These are phyloP conservation scores for Melinaea marsaeus DNA, from an alignment of 2,888 invertebrate species.

Conservation along the genomic window DNA sequence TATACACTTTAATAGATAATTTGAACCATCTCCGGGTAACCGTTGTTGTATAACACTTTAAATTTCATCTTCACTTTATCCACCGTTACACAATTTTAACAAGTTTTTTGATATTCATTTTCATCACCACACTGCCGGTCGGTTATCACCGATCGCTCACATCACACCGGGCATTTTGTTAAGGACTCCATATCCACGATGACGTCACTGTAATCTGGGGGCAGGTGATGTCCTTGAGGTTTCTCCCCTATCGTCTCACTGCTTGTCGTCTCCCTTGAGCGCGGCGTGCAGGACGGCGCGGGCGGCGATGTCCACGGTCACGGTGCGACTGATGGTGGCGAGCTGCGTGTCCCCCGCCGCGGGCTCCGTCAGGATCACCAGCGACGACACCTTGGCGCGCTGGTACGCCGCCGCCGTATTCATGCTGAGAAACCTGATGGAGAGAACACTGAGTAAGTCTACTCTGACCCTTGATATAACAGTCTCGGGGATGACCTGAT, in stretches of 20 bases:
- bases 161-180: too few relatives aligned
- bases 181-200: too few relatives aligned
- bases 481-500: too few relatives aligned
- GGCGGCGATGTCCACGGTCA: conserved; percentile 71
- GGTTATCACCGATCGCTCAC: too few relatives aligned
- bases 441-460: conserved; percentile 4
- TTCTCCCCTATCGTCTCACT: conserved; percentile 13
- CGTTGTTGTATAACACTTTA: too few relatives aligned
- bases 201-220: background rate
- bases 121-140: too few relatives aligned
- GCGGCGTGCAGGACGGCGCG: conserved; percentile 63
- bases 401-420: conserved; percentile 94
- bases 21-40: too few relatives aligned
- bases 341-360: conserved; percentile 48
- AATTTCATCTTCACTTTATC: too few relatives aligned
- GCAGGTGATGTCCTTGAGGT: background rate
- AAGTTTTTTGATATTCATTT: too few relatives aligned
- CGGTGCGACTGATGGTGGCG: conserved; percentile 70
- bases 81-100: too few relatives aligned
- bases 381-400: conserved; percentile 91
- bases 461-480: too few relatives aligned
- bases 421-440: conserved; percentile 86
- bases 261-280: conserved; percentile 59
- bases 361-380: conserved; percentile 81
- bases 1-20: too few relatives aligned